A percentile compares a stretch with the other conserved stretches of the same genome.
These are phyloP conservation scores for Colletes latitarsis DNA, from an alignment of 1,140 invertebrate genomes.

Conservation along the genomic window DNA sequence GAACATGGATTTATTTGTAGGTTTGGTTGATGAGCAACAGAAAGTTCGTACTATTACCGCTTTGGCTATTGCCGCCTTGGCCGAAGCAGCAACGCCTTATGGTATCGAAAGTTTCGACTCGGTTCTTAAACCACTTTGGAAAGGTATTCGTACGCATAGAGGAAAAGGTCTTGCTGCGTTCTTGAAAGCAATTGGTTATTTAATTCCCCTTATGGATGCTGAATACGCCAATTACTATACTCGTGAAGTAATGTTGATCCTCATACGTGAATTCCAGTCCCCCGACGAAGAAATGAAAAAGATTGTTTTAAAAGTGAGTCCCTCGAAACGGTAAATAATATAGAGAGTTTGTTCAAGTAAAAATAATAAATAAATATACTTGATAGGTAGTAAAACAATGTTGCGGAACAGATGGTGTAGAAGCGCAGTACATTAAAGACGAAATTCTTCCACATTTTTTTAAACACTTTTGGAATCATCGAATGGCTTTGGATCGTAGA, in stretches of 20 bases:
- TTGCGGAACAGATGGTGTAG: slow-evolving; percentile 99
- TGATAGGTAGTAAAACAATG: slow-evolving; percentile 99
- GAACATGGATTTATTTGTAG: slow-evolving; percentile 69
- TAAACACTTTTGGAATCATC: slow-evolving; percentile 99
- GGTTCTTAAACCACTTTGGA: slow-evolving; percentile 99
- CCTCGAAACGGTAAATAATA: slow-evolving; percentile 19
- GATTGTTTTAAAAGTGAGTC: slow-evolving; percentile 96
- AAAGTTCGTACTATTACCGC: slow-evolving; percentile 99
- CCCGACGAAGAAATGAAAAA: slow-evolving; percentile 99
- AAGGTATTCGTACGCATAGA: slow-evolving; percentile 98
- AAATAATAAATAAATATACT: slow-evolving; percentile 24
- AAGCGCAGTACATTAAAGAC: slow-evolving; percentile 99
- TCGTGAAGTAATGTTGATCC: slow-evolving; percentile 99
- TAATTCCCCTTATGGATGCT: slow-evolving; percentile 99
- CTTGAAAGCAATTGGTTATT: slow-evolving; percentile 99
- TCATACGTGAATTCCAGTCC: slow-evolving; percentile 99
- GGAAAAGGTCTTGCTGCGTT: slow-evolving; percentile 99
- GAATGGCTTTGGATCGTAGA: slow-evolving; percentile 98
- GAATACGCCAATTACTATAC: slow-evolving; percentile 99
- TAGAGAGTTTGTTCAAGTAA: neutral
- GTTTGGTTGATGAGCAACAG: slow-evolving; percentile 92
- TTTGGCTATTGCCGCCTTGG: slow-evolving; percentile 97
- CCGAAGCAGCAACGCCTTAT: slow-evolving; percentile 99
- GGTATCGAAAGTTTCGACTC: slow-evolving; percentile 99
- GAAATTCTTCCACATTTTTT: slow-evolving; percentile 99